phyloP scores from a whole-genome alignment of 2,797 vertebrate genomes.

The Pseudomugil gertrudae region DNA sequence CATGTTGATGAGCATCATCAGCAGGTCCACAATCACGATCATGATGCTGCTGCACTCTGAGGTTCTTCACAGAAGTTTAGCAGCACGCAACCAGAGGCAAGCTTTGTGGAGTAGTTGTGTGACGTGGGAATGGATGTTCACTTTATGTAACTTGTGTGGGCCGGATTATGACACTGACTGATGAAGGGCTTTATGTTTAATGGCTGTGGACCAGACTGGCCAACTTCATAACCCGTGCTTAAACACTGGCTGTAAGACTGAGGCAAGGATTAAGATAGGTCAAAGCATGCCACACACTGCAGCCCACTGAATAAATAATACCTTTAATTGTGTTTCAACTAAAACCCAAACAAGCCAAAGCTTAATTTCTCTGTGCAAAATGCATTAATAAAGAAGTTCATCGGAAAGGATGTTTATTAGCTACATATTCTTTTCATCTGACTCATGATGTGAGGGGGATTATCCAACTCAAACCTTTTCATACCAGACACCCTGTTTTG shows the following conservation, averaged over 20 bases:
- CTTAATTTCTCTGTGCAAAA: no score
- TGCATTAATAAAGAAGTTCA: no score
- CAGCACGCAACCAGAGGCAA: constrained; percentile 9
- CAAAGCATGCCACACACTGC: no score
- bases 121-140: constrained; percentile 33
- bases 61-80: neutral
- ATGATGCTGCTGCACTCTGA: constrained; percentile 34
- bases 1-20: constrained; percentile 73
- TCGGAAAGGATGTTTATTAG: neutral
- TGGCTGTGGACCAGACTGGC: constrained; percentile 29
- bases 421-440: constrained; percentile 43
- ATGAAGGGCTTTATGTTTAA: constrained; percentile 54
- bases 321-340: neutral
- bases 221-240: constrained; percentile 38
- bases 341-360: neutral
- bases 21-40: constrained; percentile 72
- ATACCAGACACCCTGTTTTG: no score
- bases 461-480: constrained; percentile 55
- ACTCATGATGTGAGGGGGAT: constrained; percentile 53
- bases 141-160: constrained; percentile 71
- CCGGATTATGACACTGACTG: constrained; percentile 63
- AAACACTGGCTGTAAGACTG: constrained; percentile 5
- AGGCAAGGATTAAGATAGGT: constrained; percentile 33
- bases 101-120: neutral
- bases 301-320: neutral